Conservation (phyloP, 2,113 vertebrate genomes). For the Anarrhichthys ocellatus region DNA sequence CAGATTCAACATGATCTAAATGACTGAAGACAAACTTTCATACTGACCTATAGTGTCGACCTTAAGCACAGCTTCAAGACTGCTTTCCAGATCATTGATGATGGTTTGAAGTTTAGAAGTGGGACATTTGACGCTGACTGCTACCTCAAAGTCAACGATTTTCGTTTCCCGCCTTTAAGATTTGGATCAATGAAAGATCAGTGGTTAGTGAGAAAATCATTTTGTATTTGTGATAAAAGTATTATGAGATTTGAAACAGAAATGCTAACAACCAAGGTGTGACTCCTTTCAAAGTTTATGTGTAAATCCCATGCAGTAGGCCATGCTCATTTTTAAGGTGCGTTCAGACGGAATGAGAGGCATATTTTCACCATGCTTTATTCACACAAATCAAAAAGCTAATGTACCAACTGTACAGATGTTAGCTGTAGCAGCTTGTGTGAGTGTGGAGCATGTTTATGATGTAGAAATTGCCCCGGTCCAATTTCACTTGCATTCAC, state of each 20-base stretch:
- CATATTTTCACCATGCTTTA: not conserved
- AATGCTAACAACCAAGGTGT: not conserved
- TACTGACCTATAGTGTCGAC: conserved; percentile 66
- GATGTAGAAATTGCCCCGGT: no score
- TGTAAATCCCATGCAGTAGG: not conserved
- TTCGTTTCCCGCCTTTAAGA: fast-evolving
- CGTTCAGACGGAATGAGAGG: not conserved
- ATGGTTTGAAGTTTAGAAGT: conserved; percentile 38
- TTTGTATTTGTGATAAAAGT: not conserved
- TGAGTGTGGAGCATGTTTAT: no score
- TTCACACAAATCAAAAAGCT: not conserved
- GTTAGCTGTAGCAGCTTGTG: not conserved
- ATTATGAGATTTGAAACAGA: not conserved
- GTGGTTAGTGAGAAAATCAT: not conserved
- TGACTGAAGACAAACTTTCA: not conserved
- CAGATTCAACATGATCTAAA: not conserved
- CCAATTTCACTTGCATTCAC: no score
- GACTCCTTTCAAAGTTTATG: not conserved
- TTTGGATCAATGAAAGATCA: not conserved
- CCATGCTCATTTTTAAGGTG: not conserved
- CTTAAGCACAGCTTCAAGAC: fast-evolving
- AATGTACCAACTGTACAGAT: not conserved
- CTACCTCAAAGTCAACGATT: conserved; percentile 47
- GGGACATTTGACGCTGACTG: conserved; percentile 15
- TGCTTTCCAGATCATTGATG: fast-evolving